These are phyloP conservation scores for Epinephelus lanceolatus DNA, from an alignment of 2,113 vertebrate genomes.

Conservation along the genomic window DNA sequence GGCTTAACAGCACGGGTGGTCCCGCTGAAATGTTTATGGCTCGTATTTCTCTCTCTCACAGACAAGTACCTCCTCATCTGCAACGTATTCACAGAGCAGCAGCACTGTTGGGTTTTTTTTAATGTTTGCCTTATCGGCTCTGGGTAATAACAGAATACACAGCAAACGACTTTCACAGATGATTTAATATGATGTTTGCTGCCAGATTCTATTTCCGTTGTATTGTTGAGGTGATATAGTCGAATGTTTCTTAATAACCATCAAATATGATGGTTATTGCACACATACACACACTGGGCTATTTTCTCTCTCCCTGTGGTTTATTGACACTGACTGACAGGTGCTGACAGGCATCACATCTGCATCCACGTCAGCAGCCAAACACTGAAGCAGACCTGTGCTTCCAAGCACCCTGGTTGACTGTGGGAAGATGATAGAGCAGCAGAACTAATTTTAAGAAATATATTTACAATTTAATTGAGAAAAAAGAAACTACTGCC, in stretches of 20 bases:
- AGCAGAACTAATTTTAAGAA: background rate
- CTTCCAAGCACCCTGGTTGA: background rate
- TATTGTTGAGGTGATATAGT: background rate
- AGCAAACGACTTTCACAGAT: background rate
- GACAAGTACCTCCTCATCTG: conserved; percentile 1
- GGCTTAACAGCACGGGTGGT: conserved; percentile 38
- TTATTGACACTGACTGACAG: conserved; percentile 11
- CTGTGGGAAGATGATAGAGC: background rate
- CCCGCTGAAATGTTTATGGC: conserved; percentile 44
- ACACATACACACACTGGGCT: background rate
- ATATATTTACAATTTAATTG: background rate
- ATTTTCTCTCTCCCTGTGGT: background rate
- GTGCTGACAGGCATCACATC: background rate
- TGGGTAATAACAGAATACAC: background rate
- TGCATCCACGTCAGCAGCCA: background rate
- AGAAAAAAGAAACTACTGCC: too few relatives aligned
- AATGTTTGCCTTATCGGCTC: conserved; percentile 17
- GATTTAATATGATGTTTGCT: conserved; percentile 5
- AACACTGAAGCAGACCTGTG: conserved; percentile 3
- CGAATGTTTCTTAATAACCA: background rate
- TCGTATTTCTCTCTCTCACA: conserved; percentile 30
- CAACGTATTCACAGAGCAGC: conserved; percentile 15
- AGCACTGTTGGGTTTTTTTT: conserved; percentile 2
- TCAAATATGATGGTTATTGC: background rate
- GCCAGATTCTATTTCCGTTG: background rate